Evolutionary conservation across 2,888 invertebrate genomes (phyloP).

Genomic region (Synergus japonicus): DNA sequence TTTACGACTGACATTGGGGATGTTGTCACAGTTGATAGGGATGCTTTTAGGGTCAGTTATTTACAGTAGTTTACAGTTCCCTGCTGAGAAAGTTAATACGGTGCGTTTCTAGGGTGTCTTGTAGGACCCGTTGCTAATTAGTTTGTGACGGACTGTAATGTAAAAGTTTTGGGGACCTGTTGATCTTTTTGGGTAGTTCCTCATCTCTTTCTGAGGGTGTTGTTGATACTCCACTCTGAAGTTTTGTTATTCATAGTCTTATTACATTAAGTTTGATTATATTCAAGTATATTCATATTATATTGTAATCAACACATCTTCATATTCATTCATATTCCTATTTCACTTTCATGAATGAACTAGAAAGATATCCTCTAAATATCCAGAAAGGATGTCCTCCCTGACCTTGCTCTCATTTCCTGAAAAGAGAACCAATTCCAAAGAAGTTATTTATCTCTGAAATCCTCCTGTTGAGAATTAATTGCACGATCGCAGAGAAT

Average conservation of each 20-base stretch:
- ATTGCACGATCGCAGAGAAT: constrained; percentile 39
- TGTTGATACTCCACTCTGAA: background rate
- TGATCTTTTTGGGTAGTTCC: background rate
- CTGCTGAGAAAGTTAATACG: background rate
- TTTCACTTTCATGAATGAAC: constrained; percentile 8
- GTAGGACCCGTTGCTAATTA: background rate
- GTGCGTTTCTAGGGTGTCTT: background rate
- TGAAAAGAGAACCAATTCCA: constrained; percentile 7
- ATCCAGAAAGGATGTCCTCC: background rate
- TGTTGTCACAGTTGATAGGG: too few relatives aligned
- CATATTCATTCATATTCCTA: background rate
- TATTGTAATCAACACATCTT: background rate
- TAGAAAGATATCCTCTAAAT: background rate
- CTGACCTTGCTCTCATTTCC: background rate
- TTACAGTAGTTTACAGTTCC: background rate
- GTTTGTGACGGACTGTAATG: background rate
- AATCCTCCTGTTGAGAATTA: constrained; percentile 34
- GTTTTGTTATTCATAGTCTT: background rate
- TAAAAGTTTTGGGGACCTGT: background rate
- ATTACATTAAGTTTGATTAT: too few relatives aligned
- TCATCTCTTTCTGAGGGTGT: background rate
- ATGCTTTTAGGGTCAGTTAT: too few relatives aligned
- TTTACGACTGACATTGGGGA: too few relatives aligned
- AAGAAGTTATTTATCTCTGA: constrained; percentile 13
- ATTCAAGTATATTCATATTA: too few relatives aligned